phyloP scores from a whole-genome alignment of 2,888 invertebrate genomes.

The Agrochola lota region DNA sequence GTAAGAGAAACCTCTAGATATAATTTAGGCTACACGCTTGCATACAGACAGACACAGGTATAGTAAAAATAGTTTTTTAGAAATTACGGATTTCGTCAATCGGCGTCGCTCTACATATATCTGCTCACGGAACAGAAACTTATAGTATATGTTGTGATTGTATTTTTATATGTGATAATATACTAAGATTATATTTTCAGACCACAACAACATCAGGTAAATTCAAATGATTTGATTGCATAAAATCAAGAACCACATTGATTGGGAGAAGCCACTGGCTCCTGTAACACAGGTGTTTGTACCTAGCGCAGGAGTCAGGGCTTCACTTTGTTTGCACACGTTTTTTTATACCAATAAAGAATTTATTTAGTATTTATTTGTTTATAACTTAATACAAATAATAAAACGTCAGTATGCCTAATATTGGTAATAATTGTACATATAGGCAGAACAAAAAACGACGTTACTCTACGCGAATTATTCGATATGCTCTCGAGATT shows the following conservation, averaged over 20 bases:
- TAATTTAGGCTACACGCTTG: slow-evolving; percentile 58
- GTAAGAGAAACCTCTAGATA: slow-evolving; percentile 53
- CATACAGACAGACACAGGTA: slow-evolving; percentile 46
- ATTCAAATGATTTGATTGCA: too few relatives aligned
- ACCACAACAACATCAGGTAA: background rate
- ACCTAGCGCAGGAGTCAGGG: too few relatives aligned
- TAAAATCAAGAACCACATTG: too few relatives aligned
- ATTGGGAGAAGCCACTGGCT: too few relatives aligned
- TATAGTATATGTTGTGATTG: background rate
- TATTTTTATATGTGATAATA: background rate
- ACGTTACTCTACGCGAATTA: background rate
- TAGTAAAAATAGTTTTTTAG: slow-evolving; percentile 38
- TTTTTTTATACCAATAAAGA: too few relatives aligned
- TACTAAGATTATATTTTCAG: background rate
- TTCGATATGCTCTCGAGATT: slow-evolving; percentile 17
- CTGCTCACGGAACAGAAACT: background rate
- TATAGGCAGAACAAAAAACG: background rate
- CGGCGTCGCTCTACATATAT: slow-evolving; percentile 36
- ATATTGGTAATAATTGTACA: background rate
- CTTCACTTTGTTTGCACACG: too few relatives aligned
- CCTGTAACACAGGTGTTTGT: too few relatives aligned
- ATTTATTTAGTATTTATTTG: too few relatives aligned
- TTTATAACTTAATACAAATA: too few relatives aligned
- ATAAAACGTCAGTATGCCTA: background rate
- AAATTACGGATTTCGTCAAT: slow-evolving; percentile 31